Evolutionary conservation across 2,888 invertebrate species (phyloP), one percentile per base, ranked within the genome.

Genomic region (Troilus luridus): DNA sequence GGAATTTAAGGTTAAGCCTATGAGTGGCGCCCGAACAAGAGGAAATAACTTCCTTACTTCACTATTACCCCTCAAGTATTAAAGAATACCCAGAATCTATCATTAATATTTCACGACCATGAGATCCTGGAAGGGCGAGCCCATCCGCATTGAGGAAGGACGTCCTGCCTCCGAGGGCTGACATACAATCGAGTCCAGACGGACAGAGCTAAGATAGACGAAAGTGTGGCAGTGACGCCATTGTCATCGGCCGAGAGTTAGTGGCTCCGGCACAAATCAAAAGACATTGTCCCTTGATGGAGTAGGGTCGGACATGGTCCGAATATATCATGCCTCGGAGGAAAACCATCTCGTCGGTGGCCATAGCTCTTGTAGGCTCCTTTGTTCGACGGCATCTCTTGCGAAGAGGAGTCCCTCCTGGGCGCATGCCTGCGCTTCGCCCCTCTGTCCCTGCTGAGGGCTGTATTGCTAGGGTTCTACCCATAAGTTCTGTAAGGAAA

Each of bases 261-360:
- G 90, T 27, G 90, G 67, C 90, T 67, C n/a, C 90, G 72, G 90
- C 90, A 90, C 90, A 90, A 90, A 90, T 90, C 90, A 90, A 90
- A 90, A 90, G 90, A 90, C 90, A 90, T 90, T 90, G 90, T 90
- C 24, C 90, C 72, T 77, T 90, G 90, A 90, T 90, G 90, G 90
- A 90, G 90, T 67, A 77, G 67, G 27, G 67, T 90, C 90, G 90
- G 72, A 72, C 85, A 85, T 85, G 85, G 56, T 54, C 85, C 85
- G 85, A 85, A 85, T 85, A 85, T 85, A 85, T 85, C 85, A 85
- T n/a, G 3, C 14, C 56, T 19, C 12, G 54, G 1, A 85, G 85
- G 85, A 85, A 85, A 85, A 85, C 85, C 85, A 58, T 85, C 54
- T 58, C 81, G 41, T 81, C 77, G 41, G 17, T 7, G 19, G 77